Conservation (phyloP, 2,113 vertebrate genomes). For the Sinocyclocheilus maitianheensis region DNA sequence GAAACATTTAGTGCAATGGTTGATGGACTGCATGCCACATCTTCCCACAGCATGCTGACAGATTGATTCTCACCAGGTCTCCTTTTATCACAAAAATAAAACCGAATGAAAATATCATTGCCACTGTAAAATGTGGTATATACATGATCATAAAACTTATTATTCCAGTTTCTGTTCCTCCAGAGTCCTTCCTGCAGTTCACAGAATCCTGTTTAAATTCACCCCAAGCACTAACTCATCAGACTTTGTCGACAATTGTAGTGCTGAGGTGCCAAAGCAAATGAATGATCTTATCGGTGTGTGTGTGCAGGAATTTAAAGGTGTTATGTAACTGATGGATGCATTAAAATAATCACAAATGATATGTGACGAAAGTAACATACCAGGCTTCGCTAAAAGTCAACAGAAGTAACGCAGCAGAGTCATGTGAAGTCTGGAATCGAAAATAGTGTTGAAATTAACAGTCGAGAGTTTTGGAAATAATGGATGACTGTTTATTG, state of each 20-base stretch:
- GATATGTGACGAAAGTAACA: slow-evolving; percentile 37
- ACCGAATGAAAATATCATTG: background rate
- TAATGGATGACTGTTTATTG: slow-evolving; percentile 23
- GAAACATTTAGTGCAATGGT: slow-evolving; percentile 29
- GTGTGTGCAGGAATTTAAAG: slow-evolving; percentile 26
- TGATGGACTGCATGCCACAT: slow-evolving; percentile 5
- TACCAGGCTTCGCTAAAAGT: background rate
- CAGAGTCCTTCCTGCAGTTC: slow-evolving; percentile 30
- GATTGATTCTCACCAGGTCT: slow-evolving; percentile 18
- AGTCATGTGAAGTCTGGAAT: background rate
- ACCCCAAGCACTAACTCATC: slow-evolving; percentile 49
- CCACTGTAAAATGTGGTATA: slow-evolving; percentile 42
- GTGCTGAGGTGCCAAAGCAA: slow-evolving; percentile 44
- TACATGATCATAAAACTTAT: slow-evolving; percentile 44
- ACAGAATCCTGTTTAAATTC: slow-evolving; percentile 42
- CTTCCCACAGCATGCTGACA: slow-evolving; percentile 21
- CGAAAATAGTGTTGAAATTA: background rate
- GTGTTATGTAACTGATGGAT: slow-evolving; percentile 32
- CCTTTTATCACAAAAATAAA: slow-evolving; percentile 19
- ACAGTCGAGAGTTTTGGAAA: background rate
- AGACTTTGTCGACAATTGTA: slow-evolving; percentile 16
- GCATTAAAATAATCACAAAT: slow-evolving; percentile 40
- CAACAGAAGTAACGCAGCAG: background rate
- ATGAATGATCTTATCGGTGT: slow-evolving; percentile 43
- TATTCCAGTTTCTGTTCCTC: slow-evolving; percentile 33